Evolutionary conservation across 1,140 invertebrate species (phyloP).

Genomic region (Pogonomyrmex californicus): DNA sequence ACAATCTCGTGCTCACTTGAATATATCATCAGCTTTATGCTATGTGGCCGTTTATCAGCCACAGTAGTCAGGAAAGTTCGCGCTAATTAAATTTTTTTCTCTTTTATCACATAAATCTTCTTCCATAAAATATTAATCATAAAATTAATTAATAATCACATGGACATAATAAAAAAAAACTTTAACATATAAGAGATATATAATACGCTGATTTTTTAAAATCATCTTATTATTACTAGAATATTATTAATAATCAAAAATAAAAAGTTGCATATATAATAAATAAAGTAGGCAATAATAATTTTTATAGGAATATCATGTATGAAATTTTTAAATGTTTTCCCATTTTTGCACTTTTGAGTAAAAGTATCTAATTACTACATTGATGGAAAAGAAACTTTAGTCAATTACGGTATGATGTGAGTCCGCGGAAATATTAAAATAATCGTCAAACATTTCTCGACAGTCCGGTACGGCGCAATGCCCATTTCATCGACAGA

Average conservation of each 20-base stretch:
- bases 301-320: neutral
- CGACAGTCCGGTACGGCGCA: neutral
- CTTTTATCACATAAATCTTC: neutral
- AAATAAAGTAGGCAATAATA: neutral
- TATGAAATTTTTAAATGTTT: slow-evolving; percentile 28
- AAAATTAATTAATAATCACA: neutral
- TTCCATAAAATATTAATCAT: neutral
- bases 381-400: neutral
- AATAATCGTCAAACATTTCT: slow-evolving; percentile 54
- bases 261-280: neutral
- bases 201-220: neutral
- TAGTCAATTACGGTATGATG: slow-evolving; percentile 11
- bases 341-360: neutral
- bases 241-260: slow-evolving; percentile 19
- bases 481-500: slow-evolving; percentile 40
- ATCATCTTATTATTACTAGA: neutral
- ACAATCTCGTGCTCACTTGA: neutral
- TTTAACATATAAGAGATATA: neutral
- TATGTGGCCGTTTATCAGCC: neutral
- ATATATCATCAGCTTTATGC: slow-evolving; percentile 10
- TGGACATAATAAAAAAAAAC: neutral
- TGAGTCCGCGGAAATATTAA: slow-evolving; percentile 53
- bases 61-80: neutral
- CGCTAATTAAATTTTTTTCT: neutral
- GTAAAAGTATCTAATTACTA: neutral